Evolutionary conservation across 2,888 invertebrate species (phyloP).

Genomic region (Ischnura elegans): DNA sequence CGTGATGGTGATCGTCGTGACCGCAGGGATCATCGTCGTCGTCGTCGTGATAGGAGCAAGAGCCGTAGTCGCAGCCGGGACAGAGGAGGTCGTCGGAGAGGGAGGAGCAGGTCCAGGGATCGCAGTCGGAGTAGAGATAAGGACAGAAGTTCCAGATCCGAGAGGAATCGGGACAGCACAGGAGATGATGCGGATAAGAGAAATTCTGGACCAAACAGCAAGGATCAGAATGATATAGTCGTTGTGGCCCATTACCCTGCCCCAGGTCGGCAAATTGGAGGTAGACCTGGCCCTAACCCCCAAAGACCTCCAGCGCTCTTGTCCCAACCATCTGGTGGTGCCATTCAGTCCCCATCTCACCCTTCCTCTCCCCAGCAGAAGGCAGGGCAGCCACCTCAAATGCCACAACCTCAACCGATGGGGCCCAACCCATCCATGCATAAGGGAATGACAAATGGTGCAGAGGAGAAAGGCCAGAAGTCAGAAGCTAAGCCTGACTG

Average conservation of each 20-base stretch:
- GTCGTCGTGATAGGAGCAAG: conserved; percentile 69
- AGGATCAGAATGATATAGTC: conserved; percentile 69
- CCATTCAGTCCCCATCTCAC: conserved; percentile 7
- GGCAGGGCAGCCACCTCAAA: background rate
- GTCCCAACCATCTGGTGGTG: background rate
- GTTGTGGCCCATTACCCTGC: conserved; percentile 68
- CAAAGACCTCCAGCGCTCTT: conserved; percentile 4
- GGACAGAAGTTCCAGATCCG: conserved; percentile 32
- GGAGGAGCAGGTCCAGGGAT: conserved; percentile 68
- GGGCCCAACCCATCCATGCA: background rate
- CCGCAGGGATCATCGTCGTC: conserved; percentile 67
- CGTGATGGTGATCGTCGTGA: conserved; percentile 59
- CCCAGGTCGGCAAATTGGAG: conserved; percentile 18
- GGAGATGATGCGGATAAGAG: conserved; percentile 67
- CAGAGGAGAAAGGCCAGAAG: background rate
- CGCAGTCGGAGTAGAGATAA: conserved; percentile 65
- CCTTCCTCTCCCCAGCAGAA: conserved; percentile 27
- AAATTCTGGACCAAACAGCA: conserved; percentile 11
- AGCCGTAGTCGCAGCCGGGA: conserved; percentile 69
- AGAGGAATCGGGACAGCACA: conserved; percentile 37
- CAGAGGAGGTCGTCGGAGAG: conserved; percentile 69
- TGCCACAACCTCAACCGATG: background rate
- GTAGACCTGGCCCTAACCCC: background rate
- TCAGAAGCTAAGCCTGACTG: background rate
- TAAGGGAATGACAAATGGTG: background rate